These are phyloP conservation scores for Periphyllus acericola DNA, from an alignment of 2,888 invertebrate genomes.

Conservation along the genomic window DNA sequence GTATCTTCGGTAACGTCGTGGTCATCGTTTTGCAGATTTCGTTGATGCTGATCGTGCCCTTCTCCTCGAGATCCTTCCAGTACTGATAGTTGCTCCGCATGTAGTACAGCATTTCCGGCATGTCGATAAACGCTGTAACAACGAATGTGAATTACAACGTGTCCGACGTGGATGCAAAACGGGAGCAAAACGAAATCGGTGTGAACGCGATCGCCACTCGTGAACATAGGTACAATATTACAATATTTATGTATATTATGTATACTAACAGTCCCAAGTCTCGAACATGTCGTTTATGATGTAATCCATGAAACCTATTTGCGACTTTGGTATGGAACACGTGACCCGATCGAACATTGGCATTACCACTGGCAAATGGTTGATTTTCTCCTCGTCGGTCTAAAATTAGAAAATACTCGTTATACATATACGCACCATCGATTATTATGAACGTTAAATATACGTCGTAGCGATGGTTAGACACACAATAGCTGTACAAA, in stretches of 20 bases:
- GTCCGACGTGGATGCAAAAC: neutral
- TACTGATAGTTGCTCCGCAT: conserved; percentile 88
- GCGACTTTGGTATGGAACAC: conserved; percentile 97
- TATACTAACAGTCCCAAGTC: conserved; percentile 87
- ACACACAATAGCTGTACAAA: too few species aligned
- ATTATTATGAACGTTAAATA: too few species aligned
- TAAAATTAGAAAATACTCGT: conserved; percentile 67
- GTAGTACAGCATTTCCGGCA: conserved; percentile 88
- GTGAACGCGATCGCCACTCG: neutral
- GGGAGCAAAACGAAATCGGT: neutral
- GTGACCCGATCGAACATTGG: conserved; percentile 95
- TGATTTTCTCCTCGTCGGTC: conserved; percentile 94
- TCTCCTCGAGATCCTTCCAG: conserved; percentile 79
- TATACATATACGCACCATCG: too few species aligned
- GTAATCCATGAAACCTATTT: conserved; percentile 96
- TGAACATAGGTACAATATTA: neutral
- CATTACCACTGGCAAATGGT: conserved; percentile 94
- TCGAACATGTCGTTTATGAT: conserved; percentile 98
- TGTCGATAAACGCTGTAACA: conserved; percentile 86
- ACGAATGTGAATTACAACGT: conserved; percentile 62
- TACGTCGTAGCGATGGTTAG: too few species aligned
- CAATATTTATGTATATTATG: neutral
- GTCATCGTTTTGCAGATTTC: conserved; percentile 47
- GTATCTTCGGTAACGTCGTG: conserved; percentile 49
- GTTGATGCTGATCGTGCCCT: conserved; percentile 64